Evolutionary conservation across 2,888 invertebrate species (phyloP), one percentile per base, ranked within the genome.

Genomic region (Rhodophaea formosa): DNA sequence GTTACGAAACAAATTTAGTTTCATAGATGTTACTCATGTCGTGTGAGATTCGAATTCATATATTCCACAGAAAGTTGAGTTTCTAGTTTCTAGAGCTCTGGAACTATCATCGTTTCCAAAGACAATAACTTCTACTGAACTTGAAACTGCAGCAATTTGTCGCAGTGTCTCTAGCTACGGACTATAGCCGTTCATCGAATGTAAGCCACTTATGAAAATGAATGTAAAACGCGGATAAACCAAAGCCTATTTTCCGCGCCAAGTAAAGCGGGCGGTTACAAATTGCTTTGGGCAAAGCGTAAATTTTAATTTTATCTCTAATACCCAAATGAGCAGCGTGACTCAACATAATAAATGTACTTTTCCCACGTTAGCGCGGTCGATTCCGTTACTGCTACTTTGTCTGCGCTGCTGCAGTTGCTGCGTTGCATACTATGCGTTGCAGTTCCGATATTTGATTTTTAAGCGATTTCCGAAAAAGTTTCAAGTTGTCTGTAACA

Each of bases 301-400:
- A 89, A 89, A 91, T 90, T 89, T 91, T 90, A 90, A 91, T 90
- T 89, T 91, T 90, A 90, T 91, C 90, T 90, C 88, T 90, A 88
- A 89, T 89, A 89, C 87, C 88, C 89, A 88, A 91, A 89, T 89
- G 89, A 89, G 88, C 84, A 82, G 82, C 89, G 88, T 89, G 90
- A 88, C 88, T 90, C 85, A 82, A 86, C 88, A 86, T 89, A 88
- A 90, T 87, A 89, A 91, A 90, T 89, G 88, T 88, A 85, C 86
- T 84, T 79, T 88, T 88, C 80, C 86, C 87, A 88, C 86, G 88
- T 86, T 86, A 85, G 79, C 80, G 75, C 74, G 79, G 75, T 80
- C 75, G 79, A 80, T 80, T 79, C 74, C 73, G 69, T 74, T 74
- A 66, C 67, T 66, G 60, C 60, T 53, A 53, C 35, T n/a, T n/a